phyloP scores from a whole-genome alignment of 35 echinoderm and acorn worm species.

The Heliocidaris tuberculata region DNA sequence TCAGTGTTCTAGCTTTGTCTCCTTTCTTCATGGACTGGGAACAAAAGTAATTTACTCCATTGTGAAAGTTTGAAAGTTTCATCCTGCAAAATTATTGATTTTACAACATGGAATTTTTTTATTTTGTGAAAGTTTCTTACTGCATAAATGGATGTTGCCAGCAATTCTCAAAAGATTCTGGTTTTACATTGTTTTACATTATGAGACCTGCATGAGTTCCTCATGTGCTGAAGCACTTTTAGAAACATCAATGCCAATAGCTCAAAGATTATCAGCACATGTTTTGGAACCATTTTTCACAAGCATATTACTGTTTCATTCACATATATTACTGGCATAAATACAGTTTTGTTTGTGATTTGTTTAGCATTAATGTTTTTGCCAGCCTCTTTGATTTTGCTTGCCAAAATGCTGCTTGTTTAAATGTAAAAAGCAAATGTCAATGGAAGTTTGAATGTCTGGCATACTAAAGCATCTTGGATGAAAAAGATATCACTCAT shows the following conservation, averaged over 20 bases:
- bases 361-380: neutral
- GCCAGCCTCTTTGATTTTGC: neutral
- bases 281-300: neutral
- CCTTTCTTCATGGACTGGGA: neutral
- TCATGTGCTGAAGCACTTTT: neutral
- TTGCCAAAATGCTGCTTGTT: neutral
- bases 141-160: neutral
- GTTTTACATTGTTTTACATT: constrained; percentile 6
- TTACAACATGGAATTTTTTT: neutral
- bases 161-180: neutral
- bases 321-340: neutral
- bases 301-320: neutral
- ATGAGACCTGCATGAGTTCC: neutral
- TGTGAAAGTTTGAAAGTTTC: neutral
- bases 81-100: too few species aligned
- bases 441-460: neutral
- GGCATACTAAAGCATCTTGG: neutral
- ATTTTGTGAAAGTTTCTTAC: neutral
- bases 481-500: neutral
- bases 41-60: neutral
- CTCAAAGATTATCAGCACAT: neutral
- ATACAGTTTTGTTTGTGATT: neutral
- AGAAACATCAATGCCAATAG: neutral
- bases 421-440: neutral
- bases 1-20: neutral